These are phyloP conservation scores for Chymomyza fuscimana DNA, from an alignment of 2,888 invertebrate genomes.

Conservation along the genomic window DNA sequence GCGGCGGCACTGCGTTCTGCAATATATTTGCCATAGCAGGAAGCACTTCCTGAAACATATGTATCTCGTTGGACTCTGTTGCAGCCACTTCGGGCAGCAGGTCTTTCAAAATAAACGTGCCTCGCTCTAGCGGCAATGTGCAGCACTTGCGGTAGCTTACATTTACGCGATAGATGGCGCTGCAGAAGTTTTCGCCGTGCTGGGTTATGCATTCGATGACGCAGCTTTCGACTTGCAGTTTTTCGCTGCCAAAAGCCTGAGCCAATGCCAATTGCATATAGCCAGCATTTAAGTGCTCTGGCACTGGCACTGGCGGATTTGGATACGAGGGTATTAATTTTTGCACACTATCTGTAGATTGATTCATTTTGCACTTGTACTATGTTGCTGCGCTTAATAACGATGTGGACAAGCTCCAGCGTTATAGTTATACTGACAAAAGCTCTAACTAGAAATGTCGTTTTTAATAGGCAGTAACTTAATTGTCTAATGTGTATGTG, in stretches of 20 bases:
- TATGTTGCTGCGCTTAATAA: not conserved
- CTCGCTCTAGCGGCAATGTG: constrained; percentile 30
- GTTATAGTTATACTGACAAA: not conserved
- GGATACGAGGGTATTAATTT: not conserved
- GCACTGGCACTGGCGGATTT: not conserved
- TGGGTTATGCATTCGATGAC: constrained; percentile 36
- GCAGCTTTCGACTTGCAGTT: constrained; percentile 44
- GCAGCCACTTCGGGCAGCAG: constrained; percentile 57
- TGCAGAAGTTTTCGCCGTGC: constrained; percentile 73
- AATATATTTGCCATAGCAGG: constrained; percentile 59
- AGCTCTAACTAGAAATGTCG: not conserved
- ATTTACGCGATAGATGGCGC: constrained; percentile 62
- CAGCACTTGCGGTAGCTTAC: constrained; percentile 44
- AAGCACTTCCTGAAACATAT: constrained; percentile 60
- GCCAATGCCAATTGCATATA: constrained; percentile 49
- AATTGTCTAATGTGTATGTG: too few relatives aligned
- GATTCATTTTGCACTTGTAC: constrained; percentile 36
- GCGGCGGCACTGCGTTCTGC: not conserved
- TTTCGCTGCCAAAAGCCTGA: constrained; percentile 30
- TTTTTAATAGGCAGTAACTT: too few relatives aligned
- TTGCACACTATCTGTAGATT: not conserved
- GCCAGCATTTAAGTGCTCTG: not conserved
- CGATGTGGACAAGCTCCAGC: not conserved
- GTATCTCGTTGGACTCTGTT: constrained; percentile 58
- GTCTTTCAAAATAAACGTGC: constrained; percentile 58